Percentiles rank a stretch among this genome's conserved stretches.
phyloP scores from a whole-genome alignment of 2,888 invertebrate species.

The Zygaena filipendulae region DNA sequence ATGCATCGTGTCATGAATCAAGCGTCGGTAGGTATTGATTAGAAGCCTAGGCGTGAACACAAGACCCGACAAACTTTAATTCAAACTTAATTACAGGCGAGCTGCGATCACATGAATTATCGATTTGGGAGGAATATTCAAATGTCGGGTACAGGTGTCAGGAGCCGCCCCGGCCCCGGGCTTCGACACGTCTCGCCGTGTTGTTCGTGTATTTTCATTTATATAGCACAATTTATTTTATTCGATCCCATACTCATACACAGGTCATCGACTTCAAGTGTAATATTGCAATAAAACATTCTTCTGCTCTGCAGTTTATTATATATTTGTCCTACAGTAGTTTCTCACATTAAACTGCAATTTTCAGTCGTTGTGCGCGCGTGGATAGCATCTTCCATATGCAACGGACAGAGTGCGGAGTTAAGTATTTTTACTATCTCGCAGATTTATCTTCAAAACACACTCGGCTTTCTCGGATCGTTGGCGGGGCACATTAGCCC shows the following conservation, averaged over 20 bases:
- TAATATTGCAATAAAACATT: too few species aligned
- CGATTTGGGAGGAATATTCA: slow-evolving; percentile 53
- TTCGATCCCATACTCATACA: too few species aligned
- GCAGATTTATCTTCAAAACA: slow-evolving; percentile 54
- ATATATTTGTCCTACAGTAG: too few species aligned
- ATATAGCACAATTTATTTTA: too few species aligned
- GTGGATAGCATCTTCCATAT: slow-evolving; percentile 20
- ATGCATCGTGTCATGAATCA: too few species aligned
- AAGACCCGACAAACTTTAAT: slow-evolving; percentile 33
- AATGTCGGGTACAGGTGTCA: slow-evolving; percentile 52
- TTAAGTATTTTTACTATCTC: slow-evolving; percentile 32
- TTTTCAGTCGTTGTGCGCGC: too few species aligned
- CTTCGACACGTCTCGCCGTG: slow-evolving; percentile 38
- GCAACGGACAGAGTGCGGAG: slow-evolving; percentile 29
- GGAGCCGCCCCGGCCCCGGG: slow-evolving; percentile 46
- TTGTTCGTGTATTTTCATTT: too few species aligned
- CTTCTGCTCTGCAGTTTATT: too few species aligned
- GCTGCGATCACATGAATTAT: slow-evolving; percentile 55
- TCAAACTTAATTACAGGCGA: slow-evolving; percentile 56
- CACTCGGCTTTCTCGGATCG: slow-evolving; percentile 45
- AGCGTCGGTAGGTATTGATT: too few species aligned
- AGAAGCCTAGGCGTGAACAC: too few species aligned
- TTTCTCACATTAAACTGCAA: too few species aligned
- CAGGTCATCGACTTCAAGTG: too few species aligned
- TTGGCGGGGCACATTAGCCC: slow-evolving; percentile 44